Evolutionary conservation across 2,113 vertebrate species (phyloP).

Genomic region (Epinephelus lanceolatus): DNA sequence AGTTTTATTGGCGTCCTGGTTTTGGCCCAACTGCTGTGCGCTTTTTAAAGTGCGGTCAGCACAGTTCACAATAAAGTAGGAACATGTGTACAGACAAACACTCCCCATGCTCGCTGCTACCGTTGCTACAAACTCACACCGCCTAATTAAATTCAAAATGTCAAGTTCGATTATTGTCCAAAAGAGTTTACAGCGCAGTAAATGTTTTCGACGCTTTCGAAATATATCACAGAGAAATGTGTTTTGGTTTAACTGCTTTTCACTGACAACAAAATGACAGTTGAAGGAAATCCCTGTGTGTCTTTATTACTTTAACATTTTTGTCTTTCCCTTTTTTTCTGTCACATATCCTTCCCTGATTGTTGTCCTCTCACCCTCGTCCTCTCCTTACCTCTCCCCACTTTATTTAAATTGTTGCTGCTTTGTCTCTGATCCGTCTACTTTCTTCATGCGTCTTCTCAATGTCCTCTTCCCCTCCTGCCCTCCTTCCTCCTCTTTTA

Average conservation of each 20-base stretch:
- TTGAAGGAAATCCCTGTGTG: constrained; percentile 18
- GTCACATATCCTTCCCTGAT: background rate
- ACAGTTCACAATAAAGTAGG: constrained; percentile 70
- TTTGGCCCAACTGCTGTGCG: constrained; percentile 47
- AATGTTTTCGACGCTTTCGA: constrained; percentile 33
- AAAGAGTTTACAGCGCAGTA: constrained; percentile 18
- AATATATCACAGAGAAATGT: constrained; percentile 50
- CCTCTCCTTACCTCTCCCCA: background rate
- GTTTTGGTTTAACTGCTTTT: constrained; percentile 42
- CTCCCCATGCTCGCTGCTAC: constrained; percentile 45
- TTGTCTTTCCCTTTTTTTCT: background rate
- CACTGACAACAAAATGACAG: constrained; percentile 25
- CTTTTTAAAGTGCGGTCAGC: constrained; percentile 53
- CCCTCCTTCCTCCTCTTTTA: background rate
- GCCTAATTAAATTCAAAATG: constrained; percentile 62
- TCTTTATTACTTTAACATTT: constrained; percentile 26
- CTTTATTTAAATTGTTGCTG: background rate
- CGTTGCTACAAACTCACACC: constrained; percentile 45
- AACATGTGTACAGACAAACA: constrained; percentile 75
- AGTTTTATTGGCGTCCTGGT: constrained; percentile 57
- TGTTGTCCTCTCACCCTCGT: background rate
- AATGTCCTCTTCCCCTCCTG: background rate
- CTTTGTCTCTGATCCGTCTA: background rate
- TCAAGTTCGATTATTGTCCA: constrained; percentile 45
- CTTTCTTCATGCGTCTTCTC: constrained; percentile 7